A percentile compares a stretch with the other conserved stretches of the same genome.
These are phyloP conservation scores for Hanleya hanleyi DNA, from an alignment of 2,888 invertebrate species.

Conservation along the genomic window DNA sequence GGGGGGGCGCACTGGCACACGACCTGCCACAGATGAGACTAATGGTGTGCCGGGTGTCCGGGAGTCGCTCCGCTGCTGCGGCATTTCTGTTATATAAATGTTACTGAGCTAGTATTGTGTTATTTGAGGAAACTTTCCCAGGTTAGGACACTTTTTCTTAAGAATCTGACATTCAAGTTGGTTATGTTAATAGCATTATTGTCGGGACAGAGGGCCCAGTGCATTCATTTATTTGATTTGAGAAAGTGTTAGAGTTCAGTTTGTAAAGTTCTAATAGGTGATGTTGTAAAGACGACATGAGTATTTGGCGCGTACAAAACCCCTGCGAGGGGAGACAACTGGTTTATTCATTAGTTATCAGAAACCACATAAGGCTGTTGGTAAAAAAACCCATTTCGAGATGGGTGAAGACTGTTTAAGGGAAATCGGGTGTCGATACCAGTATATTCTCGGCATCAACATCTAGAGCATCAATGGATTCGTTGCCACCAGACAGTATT, in stretches of 20 bases:
- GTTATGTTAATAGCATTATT: not conserved
- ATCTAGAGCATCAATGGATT: not conserved
- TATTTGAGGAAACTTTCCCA: not conserved
- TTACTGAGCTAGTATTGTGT: not conserved
- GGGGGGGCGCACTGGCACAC: not conserved
- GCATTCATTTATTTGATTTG: not conserved
- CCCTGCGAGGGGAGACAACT: not conserved
- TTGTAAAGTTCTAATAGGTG: not conserved
- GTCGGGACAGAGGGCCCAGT: not conserved
- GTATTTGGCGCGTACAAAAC: not conserved
- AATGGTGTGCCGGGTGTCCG: constrained; percentile 9
- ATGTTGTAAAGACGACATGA: not conserved
- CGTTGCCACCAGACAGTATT: not conserved
- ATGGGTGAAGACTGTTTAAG: not conserved
- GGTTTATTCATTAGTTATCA: not conserved
- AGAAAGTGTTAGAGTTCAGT: not conserved
- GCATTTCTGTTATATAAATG: not conserved
- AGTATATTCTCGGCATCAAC: not conserved
- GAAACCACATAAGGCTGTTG: not conserved
- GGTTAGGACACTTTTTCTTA: not conserved
- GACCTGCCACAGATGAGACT: not conserved
- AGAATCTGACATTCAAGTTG: not conserved
- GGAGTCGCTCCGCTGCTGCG: too few species aligned
- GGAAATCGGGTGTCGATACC: not conserved
- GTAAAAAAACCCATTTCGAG: not conserved